Evolutionary conservation across 2,113 vertebrate genomes (phyloP).

Genomic region (Rousettus leschenaultii): DNA sequence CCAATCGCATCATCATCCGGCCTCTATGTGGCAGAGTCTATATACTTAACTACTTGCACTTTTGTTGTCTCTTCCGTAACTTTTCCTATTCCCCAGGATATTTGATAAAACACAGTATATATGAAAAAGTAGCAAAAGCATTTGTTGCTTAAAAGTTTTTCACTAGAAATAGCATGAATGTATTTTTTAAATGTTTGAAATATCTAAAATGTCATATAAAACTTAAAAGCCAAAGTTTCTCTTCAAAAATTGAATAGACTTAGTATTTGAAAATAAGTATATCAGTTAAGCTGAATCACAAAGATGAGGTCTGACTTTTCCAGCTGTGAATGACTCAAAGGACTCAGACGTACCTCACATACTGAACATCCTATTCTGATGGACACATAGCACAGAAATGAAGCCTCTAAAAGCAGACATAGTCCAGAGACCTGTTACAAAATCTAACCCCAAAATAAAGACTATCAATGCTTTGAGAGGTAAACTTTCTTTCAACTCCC

Average conservation of each 20-base stretch:
- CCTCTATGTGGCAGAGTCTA: not conserved
- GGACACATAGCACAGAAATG: slow-evolving; percentile 38
- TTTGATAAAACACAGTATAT: not conserved
- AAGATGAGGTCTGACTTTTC: not conserved
- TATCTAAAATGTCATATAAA: not conserved
- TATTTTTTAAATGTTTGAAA: not conserved
- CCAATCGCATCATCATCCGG: not conserved
- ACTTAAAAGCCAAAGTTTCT: not conserved
- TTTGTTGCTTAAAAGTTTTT: not conserved
- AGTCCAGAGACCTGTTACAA: not conserved
- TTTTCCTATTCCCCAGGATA: not conserved
- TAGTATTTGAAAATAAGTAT: slow-evolving; percentile 18
- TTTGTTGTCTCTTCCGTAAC: not conserved
- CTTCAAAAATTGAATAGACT: not conserved
- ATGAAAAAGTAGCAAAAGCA: not conserved
- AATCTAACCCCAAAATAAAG: slow-evolving; percentile 14
- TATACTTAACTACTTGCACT: not conserved
- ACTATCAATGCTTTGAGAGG: not conserved
- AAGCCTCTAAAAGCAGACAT: slow-evolving; percentile 44
- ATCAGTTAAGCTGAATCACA: not conserved
- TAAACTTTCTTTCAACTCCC: not conserved
- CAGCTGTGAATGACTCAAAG: slow-evolving; percentile 63
- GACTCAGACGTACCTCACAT: slow-evolving; percentile 6
- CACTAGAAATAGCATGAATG: not conserved
- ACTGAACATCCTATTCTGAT: slow-evolving; percentile 64